These are phyloP conservation scores for Boloria selene DNA, from an alignment of 2,888 invertebrate species.

Conservation along the genomic window DNA sequence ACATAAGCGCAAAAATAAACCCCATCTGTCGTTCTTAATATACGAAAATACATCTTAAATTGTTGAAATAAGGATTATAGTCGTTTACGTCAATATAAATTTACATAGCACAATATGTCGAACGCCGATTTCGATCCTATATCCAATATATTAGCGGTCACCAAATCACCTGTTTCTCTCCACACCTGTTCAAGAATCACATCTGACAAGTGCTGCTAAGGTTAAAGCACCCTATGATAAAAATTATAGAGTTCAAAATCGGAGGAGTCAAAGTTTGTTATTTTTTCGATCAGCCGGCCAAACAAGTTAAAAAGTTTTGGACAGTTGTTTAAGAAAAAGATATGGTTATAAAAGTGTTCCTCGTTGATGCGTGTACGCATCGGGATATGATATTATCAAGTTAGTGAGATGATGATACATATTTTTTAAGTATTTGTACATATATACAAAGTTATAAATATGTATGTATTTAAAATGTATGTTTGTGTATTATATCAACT, in stretches of 20 bases:
- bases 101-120: conserved; percentile 67
- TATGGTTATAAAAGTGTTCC: conserved; percentile 40
- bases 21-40: conserved; percentile 54
- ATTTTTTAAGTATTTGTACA: not conserved
- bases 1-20: conserved; percentile 51
- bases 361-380: conserved; percentile 39
- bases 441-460: too few relatives aligned
- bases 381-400: conserved; percentile 40
- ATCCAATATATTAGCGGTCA: conserved; percentile 76
- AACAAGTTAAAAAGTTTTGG: conserved; percentile 58
- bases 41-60: conserved; percentile 44
- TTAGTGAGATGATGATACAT: conserved; percentile 34
- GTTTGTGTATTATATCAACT: too few relatives aligned
- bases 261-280: conserved; percentile 26
- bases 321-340: conserved; percentile 55
- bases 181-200: conserved; percentile 80
- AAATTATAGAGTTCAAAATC: conserved; percentile 41
- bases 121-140: conserved; percentile 69
- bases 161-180: conserved; percentile 76
- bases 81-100: conserved; percentile 38
- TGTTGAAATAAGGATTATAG: conserved; percentile 8
- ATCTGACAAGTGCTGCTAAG: conserved; percentile 57
- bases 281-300: conserved; percentile 55
- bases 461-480: too few relatives aligned
- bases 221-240: conserved; percentile 43